These are phyloP conservation scores for Furcifer pardalis DNA, from an alignment of 2,797 vertebrate species.

Conservation along the genomic window DNA sequence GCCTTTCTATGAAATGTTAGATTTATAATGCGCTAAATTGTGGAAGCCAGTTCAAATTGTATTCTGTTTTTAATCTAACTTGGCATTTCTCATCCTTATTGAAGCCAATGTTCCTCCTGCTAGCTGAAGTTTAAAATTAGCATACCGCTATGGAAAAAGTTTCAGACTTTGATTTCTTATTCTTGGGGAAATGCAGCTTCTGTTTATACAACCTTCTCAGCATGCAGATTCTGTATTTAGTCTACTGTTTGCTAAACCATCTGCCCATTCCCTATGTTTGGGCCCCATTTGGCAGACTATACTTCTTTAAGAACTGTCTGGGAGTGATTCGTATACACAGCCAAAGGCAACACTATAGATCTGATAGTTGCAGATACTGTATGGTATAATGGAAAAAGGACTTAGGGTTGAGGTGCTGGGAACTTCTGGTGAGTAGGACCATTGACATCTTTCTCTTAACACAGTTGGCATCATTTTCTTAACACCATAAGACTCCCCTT, in stretches of 20 bases:
- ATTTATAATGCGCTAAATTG: conserved; percentile 32
- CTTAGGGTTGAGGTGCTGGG: neutral
- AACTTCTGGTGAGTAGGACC: neutral
- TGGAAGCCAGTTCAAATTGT: conserved; percentile 50
- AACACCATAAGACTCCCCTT: neutral
- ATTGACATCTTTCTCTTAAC: too few species aligned
- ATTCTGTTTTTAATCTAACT: conserved; percentile 24
- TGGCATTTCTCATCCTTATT: conserved; percentile 54
- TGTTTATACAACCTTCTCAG: conserved; percentile 67
- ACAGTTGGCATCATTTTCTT: too few species aligned
- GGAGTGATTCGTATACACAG: conserved; percentile 34
- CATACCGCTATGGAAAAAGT: conserved; percentile 61
- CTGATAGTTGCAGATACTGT: neutral
- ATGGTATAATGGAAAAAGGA: neutral
- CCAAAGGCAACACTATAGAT: conserved; percentile 25
- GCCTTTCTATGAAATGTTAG: conserved; percentile 21
- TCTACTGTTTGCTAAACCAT: conserved; percentile 73
- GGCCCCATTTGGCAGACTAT: conserved; percentile 61
- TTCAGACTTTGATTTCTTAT: conserved; percentile 62
- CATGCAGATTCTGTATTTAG: conserved; percentile 73
- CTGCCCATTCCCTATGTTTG: conserved; percentile 68
- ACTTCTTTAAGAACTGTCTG: conserved; percentile 65
- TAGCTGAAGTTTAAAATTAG: conserved; percentile 58
- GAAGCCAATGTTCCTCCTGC: conserved; percentile 51
- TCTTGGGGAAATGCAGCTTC: conserved; percentile 65